A percentile compares a stretch with the other conserved stretches of the same genome.
Evolutionary conservation across 2,888 invertebrate genomes (phyloP).

Genomic region (Orthosia incerta): DNA sequence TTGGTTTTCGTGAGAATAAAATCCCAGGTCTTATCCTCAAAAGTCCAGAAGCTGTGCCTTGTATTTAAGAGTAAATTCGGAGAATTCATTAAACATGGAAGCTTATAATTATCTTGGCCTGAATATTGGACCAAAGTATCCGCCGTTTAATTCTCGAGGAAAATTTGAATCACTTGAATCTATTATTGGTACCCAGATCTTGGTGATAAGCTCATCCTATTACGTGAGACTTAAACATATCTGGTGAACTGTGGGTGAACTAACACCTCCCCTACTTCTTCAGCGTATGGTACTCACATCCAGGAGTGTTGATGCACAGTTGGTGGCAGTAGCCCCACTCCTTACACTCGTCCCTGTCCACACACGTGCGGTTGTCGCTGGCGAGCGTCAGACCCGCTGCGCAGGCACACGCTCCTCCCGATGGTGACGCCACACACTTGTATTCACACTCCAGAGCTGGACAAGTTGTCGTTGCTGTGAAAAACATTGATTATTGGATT

Average conservation of each 20-base stretch:
- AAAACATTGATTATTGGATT: background rate
- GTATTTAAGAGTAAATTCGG: too few species aligned
- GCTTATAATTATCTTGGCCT: too few species aligned
- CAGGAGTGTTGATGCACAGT: slow-evolving; percentile 96
- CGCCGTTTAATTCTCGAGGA: too few species aligned
- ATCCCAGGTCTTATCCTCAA: too few species aligned
- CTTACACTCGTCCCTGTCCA: slow-evolving; percentile 97
- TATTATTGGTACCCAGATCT: too few species aligned
- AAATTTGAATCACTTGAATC: too few species aligned
- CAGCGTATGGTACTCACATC: slow-evolving; percentile 82
- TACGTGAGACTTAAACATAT: background rate
- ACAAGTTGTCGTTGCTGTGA: slow-evolving; percentile 95
- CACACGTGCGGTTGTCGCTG: slow-evolving; percentile 96
- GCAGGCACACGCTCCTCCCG: slow-evolving; percentile 97
- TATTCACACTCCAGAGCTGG: slow-evolving; percentile 96
- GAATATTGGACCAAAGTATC: too few species aligned
- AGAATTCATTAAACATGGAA: too few species aligned
- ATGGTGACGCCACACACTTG: slow-evolving; percentile 97
- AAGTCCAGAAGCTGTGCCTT: too few species aligned
- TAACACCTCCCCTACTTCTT: background rate
- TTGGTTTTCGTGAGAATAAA: too few species aligned
- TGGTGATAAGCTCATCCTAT: too few species aligned
- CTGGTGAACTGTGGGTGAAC: background rate
- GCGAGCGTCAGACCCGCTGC: slow-evolving; percentile 96
- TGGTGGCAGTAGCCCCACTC: slow-evolving; percentile 99